Percentiles rank a stretch among this genome's conserved stretches.
phyloP scores from a whole-genome alignment of 92 coral and sea anemone species.

The Blastomussa wellsi region DNA sequence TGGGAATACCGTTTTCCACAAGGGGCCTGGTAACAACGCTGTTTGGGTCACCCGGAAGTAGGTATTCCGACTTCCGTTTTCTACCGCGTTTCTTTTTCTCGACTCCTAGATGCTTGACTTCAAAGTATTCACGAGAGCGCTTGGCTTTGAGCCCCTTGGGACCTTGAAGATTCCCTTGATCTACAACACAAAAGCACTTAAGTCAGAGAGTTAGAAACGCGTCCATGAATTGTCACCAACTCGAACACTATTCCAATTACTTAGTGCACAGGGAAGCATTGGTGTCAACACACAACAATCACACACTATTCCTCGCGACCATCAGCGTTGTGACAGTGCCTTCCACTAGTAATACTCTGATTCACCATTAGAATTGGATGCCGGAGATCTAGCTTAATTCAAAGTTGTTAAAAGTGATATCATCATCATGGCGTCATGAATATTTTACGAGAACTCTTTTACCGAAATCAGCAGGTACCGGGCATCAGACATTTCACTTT shows the following conservation, averaged over 20 bases:
- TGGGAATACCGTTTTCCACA: constrained; percentile 56
- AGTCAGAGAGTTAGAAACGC: background rate
- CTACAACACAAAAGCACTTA: constrained; percentile 45
- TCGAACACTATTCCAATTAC: background rate
- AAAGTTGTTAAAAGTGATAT: constrained; percentile 23
- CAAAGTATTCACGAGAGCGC: constrained; percentile 98
- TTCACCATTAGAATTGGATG: background rate
- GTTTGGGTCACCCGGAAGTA: constrained; percentile 63
- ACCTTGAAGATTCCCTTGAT: constrained; percentile 96
- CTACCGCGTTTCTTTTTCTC: constrained; percentile 98
- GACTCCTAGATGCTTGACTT: constrained; percentile 94
- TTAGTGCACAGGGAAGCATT: constrained; percentile 7
- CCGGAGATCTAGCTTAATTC: constrained; percentile 40
- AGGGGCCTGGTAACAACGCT: constrained; percentile 35
- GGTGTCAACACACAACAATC: background rate
- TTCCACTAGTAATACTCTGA: background rate
- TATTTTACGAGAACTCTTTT: constrained; percentile 21
- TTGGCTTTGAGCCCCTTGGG: constrained; percentile 98
- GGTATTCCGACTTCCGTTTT: constrained; percentile 82
- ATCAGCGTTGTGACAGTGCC: background rate
- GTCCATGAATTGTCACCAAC: background rate
- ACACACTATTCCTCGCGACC: background rate
- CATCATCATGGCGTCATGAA: constrained; percentile 12
- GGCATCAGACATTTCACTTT: background rate
- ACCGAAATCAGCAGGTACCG: constrained; percentile 11